A percentile compares a stretch with the other conserved stretches of the same genome.
Evolutionary conservation across 2,888 invertebrate genomes (phyloP).

Genomic region (Yponomeuta sedellus): DNA sequence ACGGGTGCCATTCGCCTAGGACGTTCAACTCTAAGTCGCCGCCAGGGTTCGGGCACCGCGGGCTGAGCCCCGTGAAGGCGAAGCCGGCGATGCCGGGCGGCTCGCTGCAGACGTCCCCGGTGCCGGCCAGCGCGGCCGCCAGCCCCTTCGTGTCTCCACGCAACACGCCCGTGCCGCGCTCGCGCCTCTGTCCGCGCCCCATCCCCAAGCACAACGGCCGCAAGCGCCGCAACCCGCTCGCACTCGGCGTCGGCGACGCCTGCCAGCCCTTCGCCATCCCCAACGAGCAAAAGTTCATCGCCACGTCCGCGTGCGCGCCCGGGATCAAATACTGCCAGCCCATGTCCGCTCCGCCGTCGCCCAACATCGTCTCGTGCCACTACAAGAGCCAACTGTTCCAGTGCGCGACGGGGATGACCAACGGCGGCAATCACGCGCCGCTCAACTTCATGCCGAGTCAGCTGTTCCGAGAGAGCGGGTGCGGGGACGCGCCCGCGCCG

Average conservation of each 20-base stretch:
- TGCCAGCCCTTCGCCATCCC: slow-evolving; percentile 62
- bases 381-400: slow-evolving; percentile 71
- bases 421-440: slow-evolving; percentile 62
- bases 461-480: slow-evolving; percentile 62
- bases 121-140: slow-evolving; percentile 80
- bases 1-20: slow-evolving; percentile 81
- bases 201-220: slow-evolving; percentile 62
- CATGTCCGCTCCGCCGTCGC: slow-evolving; percentile 83
- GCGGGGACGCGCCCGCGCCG: slow-evolving; percentile 54
- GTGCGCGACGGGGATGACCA: slow-evolving; percentile 50
- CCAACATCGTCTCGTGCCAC: slow-evolving; percentile 67
- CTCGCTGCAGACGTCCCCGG: slow-evolving; percentile 65
- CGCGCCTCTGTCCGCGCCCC: slow-evolving; percentile 75
- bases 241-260: slow-evolving; percentile 47
- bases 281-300: slow-evolving; percentile 60
- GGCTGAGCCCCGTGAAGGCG: slow-evolving; percentile 56
- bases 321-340: slow-evolving; percentile 64
- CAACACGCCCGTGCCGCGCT: slow-evolving; percentile 83
- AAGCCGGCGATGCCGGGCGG: slow-evolving; percentile 57
- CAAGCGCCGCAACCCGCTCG: slow-evolving; percentile 52
- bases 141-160: slow-evolving; percentile 91
- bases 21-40: slow-evolving; percentile 67
- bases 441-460: slow-evolving; percentile 60
- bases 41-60: slow-evolving; percentile 51
- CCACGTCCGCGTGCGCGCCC: slow-evolving; percentile 45